Conservation (phyloP, 2,113 vertebrate species). For the Halichoerus grypus region DNA sequence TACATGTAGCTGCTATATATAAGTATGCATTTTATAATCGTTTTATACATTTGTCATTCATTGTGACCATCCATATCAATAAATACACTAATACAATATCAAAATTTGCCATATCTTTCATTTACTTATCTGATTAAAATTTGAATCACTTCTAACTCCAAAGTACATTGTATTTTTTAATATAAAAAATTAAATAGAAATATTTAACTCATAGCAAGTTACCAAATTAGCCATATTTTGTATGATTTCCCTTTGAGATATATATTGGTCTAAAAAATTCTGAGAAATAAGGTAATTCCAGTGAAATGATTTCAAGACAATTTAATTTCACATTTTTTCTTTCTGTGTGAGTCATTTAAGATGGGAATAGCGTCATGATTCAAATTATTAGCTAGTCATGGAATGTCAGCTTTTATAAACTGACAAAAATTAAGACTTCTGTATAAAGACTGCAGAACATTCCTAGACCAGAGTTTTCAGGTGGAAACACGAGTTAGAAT, state of each 20-base stretch:
- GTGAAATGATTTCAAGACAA: neutral
- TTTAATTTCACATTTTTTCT: neutral
- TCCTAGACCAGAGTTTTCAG: conserved; percentile 26
- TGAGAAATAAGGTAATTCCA: conserved; percentile 24
- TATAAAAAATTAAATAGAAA: conserved; percentile 10
- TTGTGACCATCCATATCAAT: neutral
- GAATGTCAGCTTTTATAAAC: neutral
- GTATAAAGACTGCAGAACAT: neutral
- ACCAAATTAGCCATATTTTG: neutral
- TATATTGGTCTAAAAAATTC: neutral
- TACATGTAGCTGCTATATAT: neutral
- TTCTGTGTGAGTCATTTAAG: neutral
- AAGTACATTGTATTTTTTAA: neutral
- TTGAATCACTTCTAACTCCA: neutral
- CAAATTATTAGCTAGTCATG: neutral
- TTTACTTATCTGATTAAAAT: conserved; percentile 18
- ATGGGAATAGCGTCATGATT: neutral
- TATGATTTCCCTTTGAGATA: neutral
- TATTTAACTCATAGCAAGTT: neutral
- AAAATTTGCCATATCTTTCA: neutral
- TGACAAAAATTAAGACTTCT: neutral
- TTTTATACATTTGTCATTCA: neutral
- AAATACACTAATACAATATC: neutral
- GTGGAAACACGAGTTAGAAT: neutral
- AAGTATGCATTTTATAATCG: neutral